phyloP scores from a whole-genome alignment of 2,113 vertebrate genomes.

The Sapajus apella region DNA sequence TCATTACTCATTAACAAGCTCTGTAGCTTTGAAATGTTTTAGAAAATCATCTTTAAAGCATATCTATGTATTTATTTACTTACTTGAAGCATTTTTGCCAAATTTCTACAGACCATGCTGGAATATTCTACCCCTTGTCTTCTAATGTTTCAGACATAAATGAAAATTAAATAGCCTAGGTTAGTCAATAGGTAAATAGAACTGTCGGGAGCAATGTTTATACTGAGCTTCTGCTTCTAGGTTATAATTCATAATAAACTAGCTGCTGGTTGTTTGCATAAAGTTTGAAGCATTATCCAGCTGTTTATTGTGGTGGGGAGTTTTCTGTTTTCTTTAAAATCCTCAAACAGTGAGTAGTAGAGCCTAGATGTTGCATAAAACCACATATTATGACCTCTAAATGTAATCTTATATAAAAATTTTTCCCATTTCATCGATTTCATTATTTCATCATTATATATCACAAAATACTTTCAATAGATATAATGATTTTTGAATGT shows the following conservation, averaged over 20 bases:
- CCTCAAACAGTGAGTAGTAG: slow-evolving; percentile 73
- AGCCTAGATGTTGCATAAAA: slow-evolving; percentile 74
- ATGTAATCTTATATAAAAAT: slow-evolving; percentile 73
- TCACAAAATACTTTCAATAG: slow-evolving; percentile 67
- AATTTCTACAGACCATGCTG: not conserved
- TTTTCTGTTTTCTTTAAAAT: slow-evolving; percentile 69
- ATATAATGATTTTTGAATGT: slow-evolving; percentile 76
- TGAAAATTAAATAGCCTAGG: slow-evolving; percentile 19
- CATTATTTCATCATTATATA: slow-evolving; percentile 78
- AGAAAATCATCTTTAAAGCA: slow-evolving; percentile 41
- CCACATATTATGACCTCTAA: slow-evolving; percentile 68
- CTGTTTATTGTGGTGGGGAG: slow-evolving; percentile 58
- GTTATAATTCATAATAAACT: slow-evolving; percentile 59
- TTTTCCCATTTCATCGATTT: slow-evolving; percentile 76
- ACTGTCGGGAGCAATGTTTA: slow-evolving; percentile 9
- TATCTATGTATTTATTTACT: not conserved
- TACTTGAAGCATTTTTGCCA: not conserved
- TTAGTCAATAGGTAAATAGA: slow-evolving; percentile 22
- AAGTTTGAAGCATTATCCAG: slow-evolving; percentile 55
- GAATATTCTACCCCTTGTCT: not conserved
- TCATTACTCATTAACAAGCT: slow-evolving; percentile 5
- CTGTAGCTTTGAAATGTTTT: not conserved
- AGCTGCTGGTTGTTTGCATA: slow-evolving; percentile 57
- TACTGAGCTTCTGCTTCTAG: not conserved
- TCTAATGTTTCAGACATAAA: slow-evolving; percentile 48